These are phyloP conservation scores for Spea hammondii DNA, from an alignment of 2,797 vertebrate genomes.

Conservation along the genomic window DNA sequence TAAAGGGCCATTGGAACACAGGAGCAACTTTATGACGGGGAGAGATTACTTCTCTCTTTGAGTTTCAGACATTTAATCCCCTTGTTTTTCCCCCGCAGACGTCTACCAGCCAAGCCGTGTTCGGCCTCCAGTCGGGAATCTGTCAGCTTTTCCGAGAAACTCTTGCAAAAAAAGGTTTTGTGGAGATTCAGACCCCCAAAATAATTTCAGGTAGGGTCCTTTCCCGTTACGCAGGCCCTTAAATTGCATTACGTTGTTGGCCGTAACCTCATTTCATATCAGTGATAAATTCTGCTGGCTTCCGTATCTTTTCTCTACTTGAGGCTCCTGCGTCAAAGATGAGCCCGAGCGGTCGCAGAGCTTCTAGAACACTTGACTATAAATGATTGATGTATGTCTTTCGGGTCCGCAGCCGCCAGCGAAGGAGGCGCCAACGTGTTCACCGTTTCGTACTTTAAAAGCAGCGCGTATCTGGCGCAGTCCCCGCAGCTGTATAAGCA, in stretches of 20 bases:
- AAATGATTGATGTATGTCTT: no score
- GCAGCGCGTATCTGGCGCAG: slow-evolving; percentile 96
- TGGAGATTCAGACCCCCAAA: slow-evolving; percentile 99
- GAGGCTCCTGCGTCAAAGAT: no score
- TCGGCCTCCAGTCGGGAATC: slow-evolving; percentile 91
- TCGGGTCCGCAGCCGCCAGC: slow-evolving; percentile 81
- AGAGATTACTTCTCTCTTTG: no score
- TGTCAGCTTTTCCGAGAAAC: slow-evolving; percentile 97
- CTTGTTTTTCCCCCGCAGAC: slow-evolving; percentile 71
- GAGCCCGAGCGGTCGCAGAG: no score
- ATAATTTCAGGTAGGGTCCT: slow-evolving; percentile 88
- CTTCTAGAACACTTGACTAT: no score
- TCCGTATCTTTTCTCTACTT: no score
- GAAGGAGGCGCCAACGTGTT: slow-evolving; percentile 98
- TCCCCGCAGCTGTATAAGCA: slow-evolving; percentile 98
- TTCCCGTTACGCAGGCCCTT: no score
- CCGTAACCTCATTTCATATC: no score
- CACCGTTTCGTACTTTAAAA: slow-evolving; percentile 98
- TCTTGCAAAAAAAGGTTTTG: slow-evolving; percentile 90
- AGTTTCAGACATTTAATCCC: neutral
- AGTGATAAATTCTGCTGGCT: no score
- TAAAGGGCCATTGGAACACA: no score
- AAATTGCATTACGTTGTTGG: no score
- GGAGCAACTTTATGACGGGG: no score
- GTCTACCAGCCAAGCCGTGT: slow-evolving; percentile 94